Conservation (phyloP, 2,888 invertebrate species). For the Agonopterix alstromeriana region DNA sequence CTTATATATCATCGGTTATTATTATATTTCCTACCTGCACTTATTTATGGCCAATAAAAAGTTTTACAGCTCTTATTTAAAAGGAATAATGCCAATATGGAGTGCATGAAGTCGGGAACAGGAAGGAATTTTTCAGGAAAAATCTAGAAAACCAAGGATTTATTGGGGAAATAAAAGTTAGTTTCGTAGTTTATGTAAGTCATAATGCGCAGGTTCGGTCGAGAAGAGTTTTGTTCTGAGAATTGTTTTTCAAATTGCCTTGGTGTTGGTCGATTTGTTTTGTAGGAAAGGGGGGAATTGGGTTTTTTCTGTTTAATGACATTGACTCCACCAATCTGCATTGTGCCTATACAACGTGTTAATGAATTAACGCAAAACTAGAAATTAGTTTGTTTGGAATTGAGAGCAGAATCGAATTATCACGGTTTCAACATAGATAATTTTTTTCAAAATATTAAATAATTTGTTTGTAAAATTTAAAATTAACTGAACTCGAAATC, state of each 20-base stretch:
- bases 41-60: conserved; percentile 45
- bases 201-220: conserved; percentile 42
- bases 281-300: neutral
- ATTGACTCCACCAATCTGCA: too few relatives aligned
- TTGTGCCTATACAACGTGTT: too few relatives aligned
- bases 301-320: too few relatives aligned
- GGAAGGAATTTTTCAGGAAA: conserved; percentile 27
- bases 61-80: conserved; percentile 45
- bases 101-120: conserved; percentile 21
- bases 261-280: neutral
- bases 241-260: neutral
- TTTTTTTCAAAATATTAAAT: too few relatives aligned
- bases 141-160: conserved; percentile 40
- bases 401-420: too few relatives aligned
- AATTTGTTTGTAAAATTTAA: too few relatives aligned
- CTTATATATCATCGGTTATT: too few relatives aligned
- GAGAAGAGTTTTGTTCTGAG: neutral
- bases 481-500: too few relatives aligned
- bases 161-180: conserved; percentile 57
- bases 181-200: conserved; percentile 41
- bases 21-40: conserved; percentile 5
- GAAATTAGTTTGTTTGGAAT: too few relatives aligned
- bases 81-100: conserved; percentile 14
- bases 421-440: too few relatives aligned
- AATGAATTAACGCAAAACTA: too few relatives aligned